These are phyloP conservation scores for Carassius auratus DNA, from an alignment of 2,113 vertebrate species.

Conservation along the genomic window DNA sequence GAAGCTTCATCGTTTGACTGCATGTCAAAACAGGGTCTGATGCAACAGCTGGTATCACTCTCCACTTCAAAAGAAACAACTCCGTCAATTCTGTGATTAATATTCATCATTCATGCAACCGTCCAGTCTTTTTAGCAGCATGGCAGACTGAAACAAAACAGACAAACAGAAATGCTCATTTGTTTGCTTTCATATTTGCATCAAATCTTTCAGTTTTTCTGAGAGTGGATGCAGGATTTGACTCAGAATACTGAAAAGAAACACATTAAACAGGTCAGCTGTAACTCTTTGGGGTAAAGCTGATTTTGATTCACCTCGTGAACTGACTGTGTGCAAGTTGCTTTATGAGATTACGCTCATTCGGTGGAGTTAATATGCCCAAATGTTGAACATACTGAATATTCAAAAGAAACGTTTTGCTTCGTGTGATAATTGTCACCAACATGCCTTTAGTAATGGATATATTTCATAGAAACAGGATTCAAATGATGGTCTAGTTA, in stretches of 20 bases:
- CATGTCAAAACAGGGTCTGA: slow-evolving; percentile 20
- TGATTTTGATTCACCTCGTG: background rate
- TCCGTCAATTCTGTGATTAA: slow-evolving; percentile 26
- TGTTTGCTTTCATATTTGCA: slow-evolving; percentile 13
- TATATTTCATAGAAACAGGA: background rate
- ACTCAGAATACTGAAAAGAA: background rate
- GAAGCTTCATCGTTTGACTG: slow-evolving; percentile 7
- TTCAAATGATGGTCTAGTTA: background rate
- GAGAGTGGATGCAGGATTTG: background rate
- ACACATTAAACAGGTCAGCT: background rate
- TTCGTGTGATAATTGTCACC: background rate
- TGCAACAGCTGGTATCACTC: slow-evolving; percentile 34
- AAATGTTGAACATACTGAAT: background rate
- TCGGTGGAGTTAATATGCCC: background rate
- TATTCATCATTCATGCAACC: slow-evolving; percentile 29
- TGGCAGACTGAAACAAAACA: slow-evolving; percentile 5
- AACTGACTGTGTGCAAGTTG: background rate
- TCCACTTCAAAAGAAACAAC: slow-evolving; percentile 30
- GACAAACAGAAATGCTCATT: slow-evolving; percentile 27
- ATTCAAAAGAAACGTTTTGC: background rate
- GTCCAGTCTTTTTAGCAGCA: slow-evolving; percentile 38
- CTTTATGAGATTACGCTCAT: background rate
- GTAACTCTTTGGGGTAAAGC: background rate
- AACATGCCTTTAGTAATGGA: background rate
- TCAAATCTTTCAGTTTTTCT: slow-evolving; percentile 41